Conservation (phyloP, 2,888 invertebrate genomes). For the Endotricha flammealis region DNA sequence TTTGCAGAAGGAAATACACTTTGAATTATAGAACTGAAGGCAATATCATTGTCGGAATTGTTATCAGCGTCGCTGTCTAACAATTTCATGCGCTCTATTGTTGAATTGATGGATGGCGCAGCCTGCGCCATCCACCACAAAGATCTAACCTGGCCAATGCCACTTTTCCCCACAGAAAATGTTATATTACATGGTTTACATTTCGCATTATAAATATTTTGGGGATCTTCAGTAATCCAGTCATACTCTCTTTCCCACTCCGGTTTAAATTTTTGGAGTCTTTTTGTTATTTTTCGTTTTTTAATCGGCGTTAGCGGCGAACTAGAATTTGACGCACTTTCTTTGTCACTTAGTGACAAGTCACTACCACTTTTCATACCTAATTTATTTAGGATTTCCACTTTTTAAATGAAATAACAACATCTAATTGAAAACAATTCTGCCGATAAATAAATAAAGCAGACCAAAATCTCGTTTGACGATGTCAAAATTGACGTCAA, state of each 20-base stretch:
- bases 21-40: no score
- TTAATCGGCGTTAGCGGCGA: slow-evolving; percentile 5
- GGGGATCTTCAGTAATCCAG: slow-evolving; percentile 4
- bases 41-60: no score
- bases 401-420: slow-evolving; percentile 3
- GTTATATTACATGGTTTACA: slow-evolving; percentile 37
- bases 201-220: slow-evolving; percentile 8
- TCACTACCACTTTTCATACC: slow-evolving; percentile 8
- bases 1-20: no score
- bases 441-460: slow-evolving; percentile 4
- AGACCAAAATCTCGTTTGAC: slow-evolving; percentile 6
- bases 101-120: no score
- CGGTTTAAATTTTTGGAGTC: no score
- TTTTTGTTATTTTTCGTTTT: neutral
- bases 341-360: slow-evolving; percentile 7
- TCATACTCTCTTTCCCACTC: slow-evolving; percentile 3
- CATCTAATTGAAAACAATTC: slow-evolving; percentile 7
- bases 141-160: no score
- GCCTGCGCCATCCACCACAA: no score
- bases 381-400: slow-evolving; percentile 7
- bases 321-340: slow-evolving; percentile 9
- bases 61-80: no score
- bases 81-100: no score
- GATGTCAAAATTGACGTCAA: no score
- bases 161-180: no score